These are phyloP conservation scores for Tenthredo scrophulariae DNA, from an alignment of 2,888 invertebrate genomes.

Conservation along the genomic window DNA sequence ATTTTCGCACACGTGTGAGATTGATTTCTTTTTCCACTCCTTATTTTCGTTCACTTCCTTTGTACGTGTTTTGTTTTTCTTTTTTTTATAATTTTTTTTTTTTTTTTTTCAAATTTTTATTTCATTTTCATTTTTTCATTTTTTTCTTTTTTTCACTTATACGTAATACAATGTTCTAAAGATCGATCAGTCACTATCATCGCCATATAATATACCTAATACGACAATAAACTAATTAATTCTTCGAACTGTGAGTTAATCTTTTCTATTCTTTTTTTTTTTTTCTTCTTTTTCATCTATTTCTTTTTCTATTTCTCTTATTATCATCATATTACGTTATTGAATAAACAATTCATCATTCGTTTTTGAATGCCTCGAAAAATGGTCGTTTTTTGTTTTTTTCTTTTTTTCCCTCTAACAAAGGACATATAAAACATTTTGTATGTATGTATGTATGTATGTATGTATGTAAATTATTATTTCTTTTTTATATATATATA, in stretches of 20 bases:
- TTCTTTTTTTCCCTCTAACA: conserved; percentile 55
- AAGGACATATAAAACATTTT: conserved; percentile 53
- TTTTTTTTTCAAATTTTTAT: too few relatives aligned
- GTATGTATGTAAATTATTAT: not conserved
- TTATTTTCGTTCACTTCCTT: not conserved
- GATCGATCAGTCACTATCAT: not conserved
- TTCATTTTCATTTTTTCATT: too few relatives aligned
- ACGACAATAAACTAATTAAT: not conserved
- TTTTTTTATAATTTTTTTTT: too few relatives aligned
- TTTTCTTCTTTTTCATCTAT: not conserved
- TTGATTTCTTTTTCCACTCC: not conserved
- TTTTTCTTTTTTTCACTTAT: not conserved
- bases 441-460: too few relatives aligned
- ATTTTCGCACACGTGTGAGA: not conserved
- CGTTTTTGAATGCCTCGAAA: conserved; percentile 18
- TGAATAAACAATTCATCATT: conserved; percentile 31
- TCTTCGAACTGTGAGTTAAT: not conserved
- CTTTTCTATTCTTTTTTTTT: not conserved
- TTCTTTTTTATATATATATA: too few relatives aligned
- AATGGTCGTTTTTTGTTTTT: conserved; percentile 23
- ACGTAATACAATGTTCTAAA: not conserved
- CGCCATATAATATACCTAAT: not conserved
- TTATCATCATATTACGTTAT: conserved; percentile 4
- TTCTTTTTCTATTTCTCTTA: conserved; percentile 22
- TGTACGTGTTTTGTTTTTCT: not conserved